Evolutionary conservation across 2,797 vertebrate genomes (phyloP), one percentile per base, ranked within the genome.

Genomic region (Aplochiton taeniatus): DNA sequence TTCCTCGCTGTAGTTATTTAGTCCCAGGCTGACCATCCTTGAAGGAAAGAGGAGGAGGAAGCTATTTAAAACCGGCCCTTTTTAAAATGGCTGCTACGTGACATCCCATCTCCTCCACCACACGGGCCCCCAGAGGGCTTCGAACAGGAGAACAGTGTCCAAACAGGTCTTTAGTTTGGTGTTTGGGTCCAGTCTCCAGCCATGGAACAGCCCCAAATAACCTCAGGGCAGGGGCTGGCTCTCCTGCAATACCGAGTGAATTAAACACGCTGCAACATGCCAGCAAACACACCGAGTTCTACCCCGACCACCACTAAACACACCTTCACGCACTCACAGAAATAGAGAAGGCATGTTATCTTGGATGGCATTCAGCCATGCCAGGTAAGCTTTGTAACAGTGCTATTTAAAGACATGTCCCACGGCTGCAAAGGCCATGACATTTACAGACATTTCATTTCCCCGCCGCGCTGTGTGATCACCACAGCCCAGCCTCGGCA

Each of bases 71-170:
- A 16, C 61, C 13, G 47, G 58, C 58, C 61, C 63, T 73, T 1
- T 47, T 79, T 83, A 65, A 76, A 68, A 83, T 67, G 75, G 69
- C 70, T 61, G 45, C 59, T 70, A 70, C 77, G 78, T 73, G 59
- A 70, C 18, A 50, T 48, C 43, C 20, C 17, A 61, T 70, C 57
- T 51, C 61, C 65, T 53, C 74, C 53, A 41, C 19, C 66, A 58
- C 68, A 65, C 16, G 68, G 47, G 68, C 65, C 65, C 61, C 19
- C 48, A 68, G 75, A 69, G 17, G 69, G 61, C 59, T 19, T 49
- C 74, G 52, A 63, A 73, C 75, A 72, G 60, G 68, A 50, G 47
- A 47, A 56, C 62, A 65, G 65, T 69, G 69, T 14, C 11, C 51
- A 17, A n/a, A 49, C 9, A 49, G 58, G 46, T 61, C n/a, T 20